Evolutionary conservation across 2,888 invertebrate genomes (phyloP).

Genomic region (Mythimna ferrago): DNA sequence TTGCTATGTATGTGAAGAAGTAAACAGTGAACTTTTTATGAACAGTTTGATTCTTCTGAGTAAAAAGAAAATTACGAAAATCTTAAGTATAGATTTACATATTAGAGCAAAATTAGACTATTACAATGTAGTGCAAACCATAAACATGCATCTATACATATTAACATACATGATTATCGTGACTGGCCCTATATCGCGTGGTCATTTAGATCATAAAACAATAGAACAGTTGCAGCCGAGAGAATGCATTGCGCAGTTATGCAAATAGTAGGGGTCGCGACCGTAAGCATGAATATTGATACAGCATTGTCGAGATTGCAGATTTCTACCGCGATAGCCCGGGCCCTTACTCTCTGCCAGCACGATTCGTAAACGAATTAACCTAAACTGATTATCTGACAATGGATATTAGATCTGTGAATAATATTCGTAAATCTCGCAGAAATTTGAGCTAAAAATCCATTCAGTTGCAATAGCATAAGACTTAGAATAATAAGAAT

Average conservation of each 20-base stretch:
- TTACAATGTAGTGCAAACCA: constrained; percentile 69
- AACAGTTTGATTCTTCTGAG: neutral
- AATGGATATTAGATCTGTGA: constrained; percentile 74
- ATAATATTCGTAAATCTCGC: constrained; percentile 64
- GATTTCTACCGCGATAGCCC: constrained; percentile 84
- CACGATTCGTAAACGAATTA: constrained; percentile 87
- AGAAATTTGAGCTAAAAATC: constrained; percentile 72
- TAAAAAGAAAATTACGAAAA: neutral
- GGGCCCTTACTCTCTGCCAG: constrained; percentile 81
- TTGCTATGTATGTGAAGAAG: constrained; percentile 17
- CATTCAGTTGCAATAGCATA: constrained; percentile 70
- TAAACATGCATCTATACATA: constrained; percentile 76
- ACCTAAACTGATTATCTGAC: constrained; percentile 80
- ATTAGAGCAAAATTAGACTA: constrained; percentile 38
- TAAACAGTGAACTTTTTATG: constrained; percentile 10
- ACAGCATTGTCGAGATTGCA: constrained; percentile 88
- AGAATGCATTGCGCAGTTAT: constrained; percentile 89
- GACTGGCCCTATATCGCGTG: constrained; percentile 86
- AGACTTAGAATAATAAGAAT: constrained; percentile 80
- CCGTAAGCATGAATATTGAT: constrained; percentile 90
- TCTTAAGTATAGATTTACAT: constrained; percentile 2
- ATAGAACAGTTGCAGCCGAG: constrained; percentile 88
- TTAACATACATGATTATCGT: constrained; percentile 87
- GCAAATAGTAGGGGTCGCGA: constrained; percentile 89
- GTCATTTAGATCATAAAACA: constrained; percentile 91